Conservation (phyloP, 1,140 invertebrate species). For the Pseudomyrmex cubaensis region DNA sequence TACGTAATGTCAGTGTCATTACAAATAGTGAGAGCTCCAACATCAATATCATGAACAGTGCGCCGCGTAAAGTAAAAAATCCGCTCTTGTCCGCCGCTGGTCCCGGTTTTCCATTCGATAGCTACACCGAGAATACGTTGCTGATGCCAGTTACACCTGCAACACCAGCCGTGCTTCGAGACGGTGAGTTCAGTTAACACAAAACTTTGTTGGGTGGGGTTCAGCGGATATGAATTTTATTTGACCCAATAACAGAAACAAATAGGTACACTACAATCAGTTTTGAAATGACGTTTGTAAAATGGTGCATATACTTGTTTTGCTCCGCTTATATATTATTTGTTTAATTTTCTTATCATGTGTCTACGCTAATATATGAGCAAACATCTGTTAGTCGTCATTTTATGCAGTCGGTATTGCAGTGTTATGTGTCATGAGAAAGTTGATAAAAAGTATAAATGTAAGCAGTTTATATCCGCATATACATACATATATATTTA, state of each 20-base stretch:
- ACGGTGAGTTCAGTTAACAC: conserved; percentile 79
- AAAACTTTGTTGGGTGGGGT: conserved; percentile 71
- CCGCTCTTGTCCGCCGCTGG: conserved; percentile 83
- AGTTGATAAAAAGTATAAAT: not conserved
- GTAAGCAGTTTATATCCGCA: not conserved
- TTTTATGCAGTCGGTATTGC: conserved; percentile 24
- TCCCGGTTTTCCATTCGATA: conserved; percentile 80
- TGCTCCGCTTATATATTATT: not conserved
- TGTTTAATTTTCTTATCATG: not conserved
- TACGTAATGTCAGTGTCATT: conserved; percentile 70
- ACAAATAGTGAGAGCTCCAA: conserved; percentile 53
- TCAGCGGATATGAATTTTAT: not conserved
- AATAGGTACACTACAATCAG: not conserved
- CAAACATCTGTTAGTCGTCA: conserved; percentile 48
- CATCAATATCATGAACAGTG: conserved; percentile 76
- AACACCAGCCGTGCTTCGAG: conserved; percentile 78
- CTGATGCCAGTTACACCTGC: conserved; percentile 83
- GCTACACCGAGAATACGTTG: conserved; percentile 77
- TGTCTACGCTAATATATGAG: not conserved
- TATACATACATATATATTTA: too few relatives aligned
- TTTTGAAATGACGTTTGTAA: not conserved
- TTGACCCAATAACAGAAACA: not conserved
- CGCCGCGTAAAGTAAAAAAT: conserved; percentile 80
- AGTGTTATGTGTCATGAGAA: not conserved
- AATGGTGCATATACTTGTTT: not conserved